phyloP scores from a whole-genome alignment of 2,888 invertebrate species.

The Brenthis ino region DNA sequence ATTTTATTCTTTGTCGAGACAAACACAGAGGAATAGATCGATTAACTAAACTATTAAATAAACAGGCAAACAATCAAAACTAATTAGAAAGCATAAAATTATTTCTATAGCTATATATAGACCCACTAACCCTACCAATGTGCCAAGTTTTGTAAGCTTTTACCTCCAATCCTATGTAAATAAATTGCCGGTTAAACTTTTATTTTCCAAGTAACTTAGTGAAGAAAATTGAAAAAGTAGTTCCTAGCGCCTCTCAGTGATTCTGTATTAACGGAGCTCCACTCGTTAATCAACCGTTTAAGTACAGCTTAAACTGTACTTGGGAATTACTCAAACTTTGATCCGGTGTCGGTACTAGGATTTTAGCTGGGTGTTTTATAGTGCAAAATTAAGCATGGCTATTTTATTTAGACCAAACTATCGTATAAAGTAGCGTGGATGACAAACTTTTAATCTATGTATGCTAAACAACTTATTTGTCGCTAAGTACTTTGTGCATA shows the following conservation, averaged over 20 bases:
- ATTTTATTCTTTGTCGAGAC: too few relatives aligned
- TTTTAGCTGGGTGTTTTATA: slow-evolving; percentile 37
- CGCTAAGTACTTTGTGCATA: slow-evolving; percentile 7
- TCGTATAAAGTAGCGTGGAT: slow-evolving; percentile 16
- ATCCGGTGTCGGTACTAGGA: slow-evolving; percentile 39
- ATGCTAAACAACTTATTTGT: slow-evolving; percentile 22
- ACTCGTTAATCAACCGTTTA: slow-evolving; percentile 67
- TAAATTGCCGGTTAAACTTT: slow-evolving; percentile 4
- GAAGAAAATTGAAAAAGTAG: slow-evolving; percentile 40
- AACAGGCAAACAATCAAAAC: too few relatives aligned
- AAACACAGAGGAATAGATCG: too few relatives aligned
- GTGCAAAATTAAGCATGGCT: slow-evolving; percentile 27
- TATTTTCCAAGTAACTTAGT: slow-evolving; percentile 23
- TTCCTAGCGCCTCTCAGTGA: slow-evolving; percentile 29
- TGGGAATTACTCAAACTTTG: slow-evolving; percentile 56
- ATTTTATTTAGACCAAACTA: slow-evolving; percentile 28
- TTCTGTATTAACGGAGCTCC: slow-evolving; percentile 46
- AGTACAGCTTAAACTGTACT: slow-evolving; percentile 62
- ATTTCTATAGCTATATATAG: not conserved
- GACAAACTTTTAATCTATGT: slow-evolving; percentile 29
- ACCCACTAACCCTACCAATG: not conserved
- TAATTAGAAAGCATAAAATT: too few relatives aligned
- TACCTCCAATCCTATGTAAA: slow-evolving; percentile 2
- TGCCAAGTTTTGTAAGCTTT: too few relatives aligned
- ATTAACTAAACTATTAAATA: too few relatives aligned